Percentiles rank a stretch among this genome's conserved stretches.
These are phyloP conservation scores for Drosophila persimilis DNA, from an alignment of 1,140 invertebrate species.

Conservation along the genomic window DNA sequence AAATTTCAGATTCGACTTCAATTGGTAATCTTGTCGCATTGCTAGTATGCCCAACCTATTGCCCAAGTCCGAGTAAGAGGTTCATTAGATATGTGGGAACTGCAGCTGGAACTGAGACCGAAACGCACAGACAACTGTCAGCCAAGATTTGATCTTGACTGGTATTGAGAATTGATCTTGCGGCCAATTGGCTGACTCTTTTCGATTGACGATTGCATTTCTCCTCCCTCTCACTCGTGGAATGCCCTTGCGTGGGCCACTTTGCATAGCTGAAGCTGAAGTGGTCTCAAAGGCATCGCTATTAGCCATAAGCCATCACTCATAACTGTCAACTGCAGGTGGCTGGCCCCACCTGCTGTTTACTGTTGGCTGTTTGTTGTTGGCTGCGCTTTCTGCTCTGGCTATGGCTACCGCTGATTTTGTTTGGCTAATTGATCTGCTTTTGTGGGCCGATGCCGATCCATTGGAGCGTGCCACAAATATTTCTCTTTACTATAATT, in stretches of 20 bases:
- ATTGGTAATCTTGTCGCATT: slow-evolving; percentile 40
- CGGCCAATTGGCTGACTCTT: not conserved
- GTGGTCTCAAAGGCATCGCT: slow-evolving; percentile 3
- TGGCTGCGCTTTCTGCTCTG: not conserved
- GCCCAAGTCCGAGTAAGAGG: not conserved
- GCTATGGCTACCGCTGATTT: slow-evolving; percentile 18
- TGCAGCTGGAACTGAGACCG: no score
- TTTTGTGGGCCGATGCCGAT: slow-evolving; percentile 18
- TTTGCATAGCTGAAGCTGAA: not conserved
- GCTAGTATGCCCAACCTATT: not conserved
- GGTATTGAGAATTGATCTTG: not conserved
- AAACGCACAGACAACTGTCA: not conserved
- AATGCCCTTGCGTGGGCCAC: no score
- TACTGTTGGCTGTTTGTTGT: not conserved
- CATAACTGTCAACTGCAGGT: slow-evolving; percentile 40
- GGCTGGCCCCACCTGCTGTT: no score
- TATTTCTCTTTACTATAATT: slow-evolving; percentile 20
- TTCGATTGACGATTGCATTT: no score
- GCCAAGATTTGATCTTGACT: not conserved
- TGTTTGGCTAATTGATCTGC: slow-evolving; percentile 64
- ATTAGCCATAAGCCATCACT: slow-evolving; percentile 23
- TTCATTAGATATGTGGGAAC: slow-evolving; percentile 44
- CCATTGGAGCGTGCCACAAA: slow-evolving; percentile 30
- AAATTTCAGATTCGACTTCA: slow-evolving; percentile 13
- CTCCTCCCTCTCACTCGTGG: no score